A percentile compares a stretch with the other conserved stretches of the same genome.
These are phyloP conservation scores for Paguma larvata DNA, from an alignment of 2,797 vertebrate genomes.

Conservation along the genomic window DNA sequence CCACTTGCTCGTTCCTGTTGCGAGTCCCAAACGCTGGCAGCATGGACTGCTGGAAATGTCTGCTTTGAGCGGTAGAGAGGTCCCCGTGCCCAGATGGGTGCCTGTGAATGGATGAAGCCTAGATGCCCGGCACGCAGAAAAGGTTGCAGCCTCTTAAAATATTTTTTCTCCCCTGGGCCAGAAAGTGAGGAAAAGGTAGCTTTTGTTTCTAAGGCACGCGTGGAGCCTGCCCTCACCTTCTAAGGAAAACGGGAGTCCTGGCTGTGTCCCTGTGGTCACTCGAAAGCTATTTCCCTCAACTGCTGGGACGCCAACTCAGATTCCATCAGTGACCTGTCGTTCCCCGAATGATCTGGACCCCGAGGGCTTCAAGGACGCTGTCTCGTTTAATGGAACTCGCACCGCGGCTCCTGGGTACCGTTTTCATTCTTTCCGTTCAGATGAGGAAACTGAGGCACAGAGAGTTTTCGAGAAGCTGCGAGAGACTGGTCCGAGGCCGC, in stretches of 20 bases:
- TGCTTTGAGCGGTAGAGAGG: too few species aligned
- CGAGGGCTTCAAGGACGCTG: fast-evolving
- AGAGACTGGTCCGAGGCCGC: fast-evolving
- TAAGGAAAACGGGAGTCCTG: not conserved
- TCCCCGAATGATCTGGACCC: not conserved
- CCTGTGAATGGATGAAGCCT: too few species aligned
- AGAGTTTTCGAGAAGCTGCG: not conserved
- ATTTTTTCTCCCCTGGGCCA: not conserved
- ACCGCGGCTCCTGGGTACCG: fast-evolving
- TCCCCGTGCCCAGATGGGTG: too few species aligned
- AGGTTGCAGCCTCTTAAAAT: not conserved
- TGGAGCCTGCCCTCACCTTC: not conserved
- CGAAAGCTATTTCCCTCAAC: not conserved
- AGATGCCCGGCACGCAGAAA: too few species aligned
- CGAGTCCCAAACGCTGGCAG: fast-evolving
- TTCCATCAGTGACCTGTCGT: not conserved
- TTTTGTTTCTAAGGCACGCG: not conserved
- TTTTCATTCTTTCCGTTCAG: not conserved
- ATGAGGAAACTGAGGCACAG: not conserved
- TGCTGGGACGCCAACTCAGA: fast-evolving
- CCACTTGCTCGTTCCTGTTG: fast-evolving
- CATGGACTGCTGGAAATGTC: too few species aligned
- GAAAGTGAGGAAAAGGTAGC: not conserved
- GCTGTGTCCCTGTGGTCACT: not conserved
- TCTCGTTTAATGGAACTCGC: too few species aligned